Base-by-base conservation (phyloP, 2,888 invertebrate genomes). In the Cosmia pyralina region DNA sequence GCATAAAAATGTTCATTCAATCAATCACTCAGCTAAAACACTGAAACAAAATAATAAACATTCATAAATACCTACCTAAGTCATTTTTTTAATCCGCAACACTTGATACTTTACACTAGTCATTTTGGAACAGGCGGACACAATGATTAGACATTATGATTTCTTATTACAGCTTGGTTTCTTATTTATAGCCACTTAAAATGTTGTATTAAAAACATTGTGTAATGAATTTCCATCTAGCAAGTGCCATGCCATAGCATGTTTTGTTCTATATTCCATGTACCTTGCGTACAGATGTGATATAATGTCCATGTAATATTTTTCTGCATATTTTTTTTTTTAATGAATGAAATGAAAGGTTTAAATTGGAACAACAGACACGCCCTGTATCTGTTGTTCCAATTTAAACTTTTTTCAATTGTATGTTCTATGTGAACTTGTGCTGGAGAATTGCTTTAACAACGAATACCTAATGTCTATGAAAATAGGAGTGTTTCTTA, bases 11-110 rank as follows among this genome's bases (percentile, higher is more conserved):
- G n/a, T 41, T 46, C 8, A 50, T 58, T 53, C 6, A 34, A 15
- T n/a, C n/a, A 38, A 34, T n/a, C 28, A 44, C 11, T 59, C 2
- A 0, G 5, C 17, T 11, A 1, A 69, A 50, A 34, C 50, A 58
- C 6, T 46, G 44, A n/a, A 50, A 59, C 13, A 46, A 58, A 62
- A 28, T 38, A 38, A 13, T 63, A 73, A 63, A 50, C 50, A 64
- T 15, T 7, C 0, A 1, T 17, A 4, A 28, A 53, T 53, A 22
- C 6, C 22, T 22, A 22, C 22, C 2, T 48, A 44, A 4, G 44
- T 17, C 0, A 28, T 28, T 65, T 22, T 46, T 53, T 10, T 28
- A 7, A 28, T 46, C 5, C 0, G 2, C 11, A 28, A 48, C 13
- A 15, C 5, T 41, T n/a, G 19, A 6, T 57, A 22, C 38, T 11